Conservation (phyloP, 2,888 invertebrate species). For the Thereva unica region DNA sequence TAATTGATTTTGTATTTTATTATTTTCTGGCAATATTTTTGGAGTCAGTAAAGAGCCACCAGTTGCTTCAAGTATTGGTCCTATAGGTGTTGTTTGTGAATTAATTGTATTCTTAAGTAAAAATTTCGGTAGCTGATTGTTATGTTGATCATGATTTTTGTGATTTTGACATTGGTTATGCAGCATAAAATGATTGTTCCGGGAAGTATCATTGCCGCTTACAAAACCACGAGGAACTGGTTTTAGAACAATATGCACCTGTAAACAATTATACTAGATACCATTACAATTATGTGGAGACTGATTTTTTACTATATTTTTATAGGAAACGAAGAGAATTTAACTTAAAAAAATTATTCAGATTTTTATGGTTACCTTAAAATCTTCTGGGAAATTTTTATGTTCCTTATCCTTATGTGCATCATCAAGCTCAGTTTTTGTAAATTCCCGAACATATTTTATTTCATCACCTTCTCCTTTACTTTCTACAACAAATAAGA, state of each 20-base stretch:
- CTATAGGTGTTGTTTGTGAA: conserved; percentile 29
- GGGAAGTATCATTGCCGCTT: conserved; percentile 28
- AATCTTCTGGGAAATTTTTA: conserved; percentile 82
- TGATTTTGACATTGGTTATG: conserved; percentile 20
- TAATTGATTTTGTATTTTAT: conserved; percentile 36
- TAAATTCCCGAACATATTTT: conserved; percentile 56
- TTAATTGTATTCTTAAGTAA: conserved; percentile 24
- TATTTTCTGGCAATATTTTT: conserved; percentile 19
- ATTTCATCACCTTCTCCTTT: conserved; percentile 51
- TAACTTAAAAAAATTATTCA: background rate
- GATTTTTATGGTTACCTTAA: conserved; percentile 69
- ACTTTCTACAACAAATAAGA: conserved; percentile 44
- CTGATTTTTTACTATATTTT: background rate
- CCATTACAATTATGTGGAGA: background rate
- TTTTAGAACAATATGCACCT: conserved; percentile 49
- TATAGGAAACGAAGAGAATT: background rate
- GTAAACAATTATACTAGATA: conserved; percentile 38
- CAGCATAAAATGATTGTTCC: conserved; percentile 19
- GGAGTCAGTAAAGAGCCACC: conserved; percentile 15
- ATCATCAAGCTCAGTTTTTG: conserved; percentile 86
- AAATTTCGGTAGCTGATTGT: conserved; percentile 28
- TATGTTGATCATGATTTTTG: conserved; percentile 32
- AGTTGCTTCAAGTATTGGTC: conserved; percentile 27
- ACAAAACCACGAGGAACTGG: conserved; percentile 40
- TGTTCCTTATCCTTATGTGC: conserved; percentile 93